phyloP scores from a whole-genome alignment of 37 sponge, comb jelly and placozoan genomes.

The Geodia barretti region DNA sequence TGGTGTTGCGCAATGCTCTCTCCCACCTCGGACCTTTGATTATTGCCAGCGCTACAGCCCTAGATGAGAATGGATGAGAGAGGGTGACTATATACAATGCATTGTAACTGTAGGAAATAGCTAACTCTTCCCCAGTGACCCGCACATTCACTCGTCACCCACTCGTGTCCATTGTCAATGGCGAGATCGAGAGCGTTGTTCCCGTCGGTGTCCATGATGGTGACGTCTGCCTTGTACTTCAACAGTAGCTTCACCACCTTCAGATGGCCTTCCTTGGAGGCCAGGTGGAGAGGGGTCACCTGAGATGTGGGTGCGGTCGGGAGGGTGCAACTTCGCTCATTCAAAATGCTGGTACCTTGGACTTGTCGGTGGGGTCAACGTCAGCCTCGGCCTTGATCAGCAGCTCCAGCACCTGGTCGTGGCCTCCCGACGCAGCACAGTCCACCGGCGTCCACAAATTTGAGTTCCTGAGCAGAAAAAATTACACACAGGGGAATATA shows the following conservation, averaged over 20 bases:
- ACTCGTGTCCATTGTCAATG: constrained; percentile 87
- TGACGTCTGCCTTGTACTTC: constrained; percentile 65
- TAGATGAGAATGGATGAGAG: constrained; percentile 6
- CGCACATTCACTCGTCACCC: background rate
- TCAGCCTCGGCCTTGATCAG: constrained; percentile 73
- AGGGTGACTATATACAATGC: background rate
- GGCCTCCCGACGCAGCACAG: constrained; percentile 72
- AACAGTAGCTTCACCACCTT: constrained; percentile 13
- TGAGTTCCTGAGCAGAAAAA: constrained; percentile 50
- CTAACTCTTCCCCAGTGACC: too few species aligned
- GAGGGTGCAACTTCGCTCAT: too few species aligned
- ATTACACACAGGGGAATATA: background rate
- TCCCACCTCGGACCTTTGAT: constrained; percentile 61
- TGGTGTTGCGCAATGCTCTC: constrained; percentile 64
- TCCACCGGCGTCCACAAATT: constrained; percentile 83
- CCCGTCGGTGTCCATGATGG: constrained; percentile 25
- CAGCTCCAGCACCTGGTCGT: constrained; percentile 25
- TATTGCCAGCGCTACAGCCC: constrained; percentile 80
- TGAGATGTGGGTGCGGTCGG: constrained; percentile 6
- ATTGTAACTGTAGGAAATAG: too few species aligned
- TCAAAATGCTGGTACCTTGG: constrained; percentile 1
- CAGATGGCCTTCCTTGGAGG: constrained; percentile 72
- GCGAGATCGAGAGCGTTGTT: constrained; percentile 84
- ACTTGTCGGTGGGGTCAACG: constrained; percentile 71
- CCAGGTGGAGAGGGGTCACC: constrained; percentile 88